These are phyloP conservation scores for Solea solea DNA, from an alignment of 2,113 vertebrate genomes.

Conservation along the genomic window DNA sequence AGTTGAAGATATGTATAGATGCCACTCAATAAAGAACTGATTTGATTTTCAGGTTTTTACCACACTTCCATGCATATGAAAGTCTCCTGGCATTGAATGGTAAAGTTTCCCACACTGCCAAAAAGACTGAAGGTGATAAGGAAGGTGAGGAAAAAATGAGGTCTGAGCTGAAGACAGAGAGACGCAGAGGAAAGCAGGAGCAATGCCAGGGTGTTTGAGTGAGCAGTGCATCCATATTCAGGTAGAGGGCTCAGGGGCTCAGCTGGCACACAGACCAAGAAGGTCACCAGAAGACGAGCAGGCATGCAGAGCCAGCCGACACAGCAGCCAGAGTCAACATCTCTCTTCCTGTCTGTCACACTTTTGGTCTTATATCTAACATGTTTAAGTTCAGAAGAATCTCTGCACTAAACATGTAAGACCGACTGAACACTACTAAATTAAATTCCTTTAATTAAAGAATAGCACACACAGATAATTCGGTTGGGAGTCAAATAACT, in stretches of 20 bases:
- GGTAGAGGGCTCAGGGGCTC: constrained; percentile 44
- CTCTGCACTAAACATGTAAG: not conserved
- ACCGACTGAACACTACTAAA: not conserved
- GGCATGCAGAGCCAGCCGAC: constrained; percentile 35
- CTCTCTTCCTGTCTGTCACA: constrained; percentile 35
- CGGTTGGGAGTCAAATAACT: no score
- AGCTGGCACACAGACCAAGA: constrained; percentile 59
- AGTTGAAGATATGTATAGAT: not conserved
- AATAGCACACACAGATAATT: no score
- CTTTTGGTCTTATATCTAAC: constrained; percentile 9
- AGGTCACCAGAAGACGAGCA: constrained; percentile 57
- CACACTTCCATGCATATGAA: constrained; percentile 2
- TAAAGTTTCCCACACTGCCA: constrained; percentile 43
- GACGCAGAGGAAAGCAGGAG: constrained; percentile 10
- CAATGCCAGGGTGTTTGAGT: constrained; percentile 45
- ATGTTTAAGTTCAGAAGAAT: constrained; percentile 6
- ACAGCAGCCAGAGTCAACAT: constrained; percentile 45
- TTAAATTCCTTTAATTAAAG: not conserved
- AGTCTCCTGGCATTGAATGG: not conserved
- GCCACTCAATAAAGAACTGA: not conserved
- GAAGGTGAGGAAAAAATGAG: constrained; percentile 54
- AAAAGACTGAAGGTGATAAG: constrained; percentile 50
- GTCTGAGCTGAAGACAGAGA: constrained; percentile 24
- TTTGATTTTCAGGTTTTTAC: constrained; percentile 12
- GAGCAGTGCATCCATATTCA: constrained; percentile 71